phyloP scores from a whole-genome alignment of 2,888 invertebrate species.

The Drosophila gaucha region DNA sequence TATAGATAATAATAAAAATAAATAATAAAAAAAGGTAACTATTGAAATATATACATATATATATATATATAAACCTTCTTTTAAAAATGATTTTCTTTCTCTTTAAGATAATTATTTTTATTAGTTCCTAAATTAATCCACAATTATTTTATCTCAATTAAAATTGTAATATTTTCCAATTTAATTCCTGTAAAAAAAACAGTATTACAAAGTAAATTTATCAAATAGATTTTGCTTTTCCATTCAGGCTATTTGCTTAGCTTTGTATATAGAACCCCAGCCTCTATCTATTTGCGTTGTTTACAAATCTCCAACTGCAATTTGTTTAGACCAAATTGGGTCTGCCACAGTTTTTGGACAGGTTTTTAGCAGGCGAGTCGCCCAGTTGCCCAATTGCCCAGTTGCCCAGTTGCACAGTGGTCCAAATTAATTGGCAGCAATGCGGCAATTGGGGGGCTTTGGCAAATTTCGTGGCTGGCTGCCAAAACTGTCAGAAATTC shows the following conservation, averaged over 20 bases:
- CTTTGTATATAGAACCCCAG: neutral
- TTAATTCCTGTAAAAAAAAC: neutral
- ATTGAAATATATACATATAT: no score
- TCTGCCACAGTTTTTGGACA: conserved; percentile 20
- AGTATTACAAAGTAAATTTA: neutral
- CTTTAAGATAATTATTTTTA: no score
- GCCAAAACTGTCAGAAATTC: conserved; percentile 75
- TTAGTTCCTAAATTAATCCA: no score
- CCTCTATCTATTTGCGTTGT: neutral
- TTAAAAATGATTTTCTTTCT: no score
- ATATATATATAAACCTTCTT: no score
- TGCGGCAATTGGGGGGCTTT: conserved; percentile 27
- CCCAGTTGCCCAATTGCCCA: conserved; percentile 4
- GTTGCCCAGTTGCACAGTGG: conserved; percentile 17
- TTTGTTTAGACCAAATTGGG: conserved; percentile 15
- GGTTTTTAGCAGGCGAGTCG: neutral
- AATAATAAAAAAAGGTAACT: no score
- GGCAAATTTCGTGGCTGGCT: conserved; percentile 33
- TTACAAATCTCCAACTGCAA: conserved; percentile 6
- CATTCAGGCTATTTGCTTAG: neutral
- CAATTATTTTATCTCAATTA: neutral
- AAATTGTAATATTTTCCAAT: neutral
- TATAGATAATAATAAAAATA: no score
- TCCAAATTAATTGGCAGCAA: conserved; percentile 43
- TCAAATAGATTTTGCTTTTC: neutral